phyloP scores from a whole-genome alignment of 2,797 vertebrate genomes.

The Pseudocheirus occidentalis region DNA sequence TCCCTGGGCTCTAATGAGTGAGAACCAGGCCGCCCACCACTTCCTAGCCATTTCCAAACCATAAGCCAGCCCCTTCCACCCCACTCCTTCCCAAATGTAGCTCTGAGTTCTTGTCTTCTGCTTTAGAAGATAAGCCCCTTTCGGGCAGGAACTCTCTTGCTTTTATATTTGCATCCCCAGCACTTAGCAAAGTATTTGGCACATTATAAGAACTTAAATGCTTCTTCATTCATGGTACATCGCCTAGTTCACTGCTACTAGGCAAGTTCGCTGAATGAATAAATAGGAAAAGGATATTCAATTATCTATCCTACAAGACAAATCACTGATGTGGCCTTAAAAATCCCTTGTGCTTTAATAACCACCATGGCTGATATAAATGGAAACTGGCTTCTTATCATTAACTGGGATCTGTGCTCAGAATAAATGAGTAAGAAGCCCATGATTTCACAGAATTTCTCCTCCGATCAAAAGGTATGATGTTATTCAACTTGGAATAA shows the following conservation, averaged over 20 bases:
- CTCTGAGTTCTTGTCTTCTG: not conserved
- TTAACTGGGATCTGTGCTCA: not conserved
- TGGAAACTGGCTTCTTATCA: constrained; percentile 16
- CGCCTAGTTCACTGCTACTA: not conserved
- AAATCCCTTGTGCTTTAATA: constrained; percentile 25
- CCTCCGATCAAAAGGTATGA: constrained; percentile 15
- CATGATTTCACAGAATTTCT: constrained; percentile 10
- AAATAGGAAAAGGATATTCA: not conserved
- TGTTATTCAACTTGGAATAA: not conserved
- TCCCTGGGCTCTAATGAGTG: not conserved
- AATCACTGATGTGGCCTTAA: constrained; percentile 12
- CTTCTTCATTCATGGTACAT: not conserved
- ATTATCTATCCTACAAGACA: constrained; percentile 28
- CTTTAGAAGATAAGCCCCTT: not conserved
- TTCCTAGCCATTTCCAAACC: not conserved
- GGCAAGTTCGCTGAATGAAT: not conserved
- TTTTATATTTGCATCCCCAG: not conserved
- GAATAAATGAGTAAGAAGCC: constrained; percentile 29
- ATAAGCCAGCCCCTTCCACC: not conserved
- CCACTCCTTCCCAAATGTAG: not conserved
- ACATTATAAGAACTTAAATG: not conserved
- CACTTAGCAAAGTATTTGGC: not conserved
- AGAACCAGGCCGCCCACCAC: not conserved
- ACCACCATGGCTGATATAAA: constrained; percentile 11
- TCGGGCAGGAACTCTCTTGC: not conserved